phyloP scores from a whole-genome alignment of 2,888 invertebrate genomes.

The Romanomermis culicivorax region DNA sequence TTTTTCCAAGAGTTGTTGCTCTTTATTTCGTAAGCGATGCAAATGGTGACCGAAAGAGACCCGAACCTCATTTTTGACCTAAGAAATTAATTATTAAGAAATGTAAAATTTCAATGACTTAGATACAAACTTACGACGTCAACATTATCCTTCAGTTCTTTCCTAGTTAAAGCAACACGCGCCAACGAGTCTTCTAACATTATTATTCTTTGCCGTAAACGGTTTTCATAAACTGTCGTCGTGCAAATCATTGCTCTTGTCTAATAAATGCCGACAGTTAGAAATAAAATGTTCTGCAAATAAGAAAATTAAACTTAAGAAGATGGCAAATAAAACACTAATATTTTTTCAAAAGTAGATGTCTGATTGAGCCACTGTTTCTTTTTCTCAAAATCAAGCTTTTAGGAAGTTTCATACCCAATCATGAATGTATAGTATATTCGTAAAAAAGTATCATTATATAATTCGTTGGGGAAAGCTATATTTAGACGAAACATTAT shows the following conservation, averaged over 20 bases:
- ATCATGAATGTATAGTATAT: too few relatives aligned
- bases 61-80: constrained; percentile 8
- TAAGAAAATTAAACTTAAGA: too few relatives aligned
- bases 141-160: constrained; percentile 8
- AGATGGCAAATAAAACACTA: too few relatives aligned
- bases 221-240: constrained; percentile 5
- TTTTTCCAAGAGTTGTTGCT: constrained; percentile 7
- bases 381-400: too few relatives aligned
- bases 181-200: constrained; percentile 10
- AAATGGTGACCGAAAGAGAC: constrained; percentile 7
- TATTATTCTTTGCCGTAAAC: constrained; percentile 7
- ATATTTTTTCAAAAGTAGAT: too few relatives aligned
- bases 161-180: constrained; percentile 2
- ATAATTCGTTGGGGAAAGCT: too few relatives aligned
- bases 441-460: too few relatives aligned
- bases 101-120: neutral
- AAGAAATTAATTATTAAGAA: neutral
- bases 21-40: neutral
- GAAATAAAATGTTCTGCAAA: too few relatives aligned
- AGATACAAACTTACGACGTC: constrained; percentile 5
- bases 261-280: neutral
- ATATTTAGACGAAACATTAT: too few relatives aligned
- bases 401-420: too few relatives aligned
- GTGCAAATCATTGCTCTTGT: neutral
- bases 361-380: too few relatives aligned